phyloP scores from a whole-genome alignment of 1,140 invertebrate genomes.

The Drosophila aff. region DNA sequence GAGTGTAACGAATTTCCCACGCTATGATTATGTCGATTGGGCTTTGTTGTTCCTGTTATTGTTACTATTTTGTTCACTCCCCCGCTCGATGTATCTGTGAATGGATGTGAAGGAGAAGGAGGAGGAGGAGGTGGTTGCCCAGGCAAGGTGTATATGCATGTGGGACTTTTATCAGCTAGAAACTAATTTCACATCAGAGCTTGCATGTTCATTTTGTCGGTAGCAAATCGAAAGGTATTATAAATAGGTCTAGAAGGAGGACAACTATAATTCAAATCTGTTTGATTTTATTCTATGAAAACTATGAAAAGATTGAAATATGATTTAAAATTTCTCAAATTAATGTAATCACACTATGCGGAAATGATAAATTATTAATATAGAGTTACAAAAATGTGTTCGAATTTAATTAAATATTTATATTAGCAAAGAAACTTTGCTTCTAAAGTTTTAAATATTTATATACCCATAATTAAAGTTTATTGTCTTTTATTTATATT shows the following conservation, averaged over 20 bases:
- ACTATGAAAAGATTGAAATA: neutral
- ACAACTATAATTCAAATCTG: neutral
- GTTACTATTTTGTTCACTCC: constrained; percentile 59
- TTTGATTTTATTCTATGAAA: neutral
- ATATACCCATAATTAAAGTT: too few species aligned
- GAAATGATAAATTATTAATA: neutral
- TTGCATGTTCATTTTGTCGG: constrained; percentile 49
- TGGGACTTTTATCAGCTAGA: constrained; percentile 62
- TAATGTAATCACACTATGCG: too few species aligned
- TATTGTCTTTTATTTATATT: neutral
- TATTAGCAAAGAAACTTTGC: too few species aligned
- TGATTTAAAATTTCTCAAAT: neutral
- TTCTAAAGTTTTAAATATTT: neutral
- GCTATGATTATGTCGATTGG: constrained; percentile 83
- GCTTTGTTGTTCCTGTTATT: constrained; percentile 63
- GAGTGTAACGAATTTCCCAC: constrained; percentile 84
- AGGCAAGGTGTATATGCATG: constrained; percentile 64
- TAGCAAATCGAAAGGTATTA: constrained; percentile 21
- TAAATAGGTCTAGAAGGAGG: neutral
- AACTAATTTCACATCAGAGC: constrained; percentile 54
- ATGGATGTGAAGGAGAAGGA: constrained; percentile 11
- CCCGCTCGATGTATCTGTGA: constrained; percentile 18
- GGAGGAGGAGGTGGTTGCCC: constrained; percentile 22
- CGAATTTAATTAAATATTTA: neutral
- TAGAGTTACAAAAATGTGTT: neutral